Evolutionary conservation across 2,888 invertebrate genomes (phyloP).

Genomic region (Sarcophaga variegata): DNA sequence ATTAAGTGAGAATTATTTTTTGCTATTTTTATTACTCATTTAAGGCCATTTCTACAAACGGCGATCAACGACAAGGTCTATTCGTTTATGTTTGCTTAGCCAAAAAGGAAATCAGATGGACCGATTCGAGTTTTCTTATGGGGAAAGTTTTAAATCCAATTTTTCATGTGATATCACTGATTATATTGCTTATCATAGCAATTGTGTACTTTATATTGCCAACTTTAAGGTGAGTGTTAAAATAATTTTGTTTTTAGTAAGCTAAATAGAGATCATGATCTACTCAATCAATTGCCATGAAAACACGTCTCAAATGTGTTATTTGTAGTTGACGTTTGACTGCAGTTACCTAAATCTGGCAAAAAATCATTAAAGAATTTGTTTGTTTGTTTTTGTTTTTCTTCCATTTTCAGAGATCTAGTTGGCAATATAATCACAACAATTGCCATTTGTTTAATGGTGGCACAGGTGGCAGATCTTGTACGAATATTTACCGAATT

Average conservation of each 20-base stretch:
- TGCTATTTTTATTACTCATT: conserved; percentile 28
- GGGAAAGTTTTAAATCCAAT: conserved; percentile 89
- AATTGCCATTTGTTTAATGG: conserved; percentile 89
- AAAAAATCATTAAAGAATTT: background rate
- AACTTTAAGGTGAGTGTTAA: conserved; percentile 84
- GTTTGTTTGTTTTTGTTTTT: background rate
- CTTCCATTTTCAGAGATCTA: conserved; percentile 83
- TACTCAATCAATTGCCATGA: too few species aligned
- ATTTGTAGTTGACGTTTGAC: too few species aligned
- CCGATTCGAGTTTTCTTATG: conserved; percentile 88
- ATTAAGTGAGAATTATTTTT: conserved; percentile 1
- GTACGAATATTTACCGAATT: conserved; percentile 91
- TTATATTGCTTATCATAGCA: conserved; percentile 87
- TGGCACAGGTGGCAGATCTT: conserved; percentile 89
- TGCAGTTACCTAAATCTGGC: too few species aligned
- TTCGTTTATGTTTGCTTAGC: conserved; percentile 90
- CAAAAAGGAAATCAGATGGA: conserved; percentile 88
- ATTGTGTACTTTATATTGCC: conserved; percentile 92
- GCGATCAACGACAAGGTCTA: conserved; percentile 83
- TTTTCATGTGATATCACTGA: conserved; percentile 88
- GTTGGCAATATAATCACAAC: conserved; percentile 93
- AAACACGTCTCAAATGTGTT: too few species aligned
- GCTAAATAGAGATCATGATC: too few species aligned
- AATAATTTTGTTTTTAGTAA: background rate
- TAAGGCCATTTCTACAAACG: conserved; percentile 77